These are phyloP conservation scores for Geotrupes spiniger DNA, from an alignment of 2,888 invertebrate species.

Conservation along the genomic window DNA sequence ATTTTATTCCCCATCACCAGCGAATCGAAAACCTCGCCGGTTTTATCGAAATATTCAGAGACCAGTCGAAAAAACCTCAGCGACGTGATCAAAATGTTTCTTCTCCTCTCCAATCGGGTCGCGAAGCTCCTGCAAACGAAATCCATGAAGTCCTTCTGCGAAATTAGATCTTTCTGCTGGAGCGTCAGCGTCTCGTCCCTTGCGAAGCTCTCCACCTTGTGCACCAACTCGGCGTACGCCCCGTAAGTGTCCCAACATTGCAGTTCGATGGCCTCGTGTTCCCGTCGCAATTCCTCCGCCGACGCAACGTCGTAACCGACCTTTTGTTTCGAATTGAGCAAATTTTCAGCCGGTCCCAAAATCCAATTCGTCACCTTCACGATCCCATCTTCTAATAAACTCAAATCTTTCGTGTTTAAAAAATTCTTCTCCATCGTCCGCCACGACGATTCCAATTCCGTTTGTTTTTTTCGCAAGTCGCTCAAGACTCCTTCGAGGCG, in stretches of 20 bases:
- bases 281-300: slow-evolving; percentile 69
- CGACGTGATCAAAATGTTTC: slow-evolving; percentile 72
- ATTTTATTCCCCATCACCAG: slow-evolving; percentile 62
- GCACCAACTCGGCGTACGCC: slow-evolving; percentile 72
- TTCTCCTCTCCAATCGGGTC: slow-evolving; percentile 66
- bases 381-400: slow-evolving; percentile 61
- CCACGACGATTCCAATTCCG: slow-evolving; percentile 61
- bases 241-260: slow-evolving; percentile 78
- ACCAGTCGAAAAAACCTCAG: slow-evolving; percentile 72
- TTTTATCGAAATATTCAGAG: slow-evolving; percentile 68
- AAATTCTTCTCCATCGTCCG: slow-evolving; percentile 58
- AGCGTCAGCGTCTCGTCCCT: slow-evolving; percentile 46
- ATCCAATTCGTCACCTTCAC: slow-evolving; percentile 77
- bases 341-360: slow-evolving; percentile 70
- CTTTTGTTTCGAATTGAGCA: slow-evolving; percentile 67
- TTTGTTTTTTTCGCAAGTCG: slow-evolving; percentile 59
- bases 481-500: slow-evolving; percentile 57
- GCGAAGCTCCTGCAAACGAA: slow-evolving; percentile 77
- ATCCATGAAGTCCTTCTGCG: slow-evolving; percentile 79
- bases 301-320: slow-evolving; percentile 70
- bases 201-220: slow-evolving; percentile 64
- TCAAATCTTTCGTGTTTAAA: slow-evolving; percentile 60
- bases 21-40: slow-evolving; percentile 66
- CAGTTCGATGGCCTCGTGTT: slow-evolving; percentile 72
- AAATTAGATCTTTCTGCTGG: slow-evolving; percentile 62